phyloP scores from a whole-genome alignment of 2,888 invertebrate species.

The Noctua pronuba region DNA sequence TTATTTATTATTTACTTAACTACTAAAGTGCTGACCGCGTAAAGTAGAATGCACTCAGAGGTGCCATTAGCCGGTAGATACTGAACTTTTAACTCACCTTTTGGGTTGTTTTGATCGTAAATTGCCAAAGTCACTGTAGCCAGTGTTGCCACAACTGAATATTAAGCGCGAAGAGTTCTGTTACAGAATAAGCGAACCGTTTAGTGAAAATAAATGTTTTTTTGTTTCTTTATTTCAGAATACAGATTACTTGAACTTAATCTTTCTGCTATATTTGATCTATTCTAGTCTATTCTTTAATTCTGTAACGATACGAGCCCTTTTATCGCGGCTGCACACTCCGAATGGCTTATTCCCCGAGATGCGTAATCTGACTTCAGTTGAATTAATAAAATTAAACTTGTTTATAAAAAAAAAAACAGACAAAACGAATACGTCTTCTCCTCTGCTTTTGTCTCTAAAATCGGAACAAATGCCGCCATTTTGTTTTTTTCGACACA shows the following conservation, averaged over 20 bases:
- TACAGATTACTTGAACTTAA: background rate
- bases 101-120: constrained; percentile 35
- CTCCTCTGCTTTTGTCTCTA: background rate
- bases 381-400: background rate
- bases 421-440: background rate
- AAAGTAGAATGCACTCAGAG: constrained; percentile 53
- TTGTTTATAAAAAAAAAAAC: background rate
- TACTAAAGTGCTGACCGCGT: constrained; percentile 52
- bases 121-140: constrained; percentile 36
- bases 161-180: constrained; percentile 23
- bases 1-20: constrained; percentile 55
- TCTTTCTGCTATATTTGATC: background rate
- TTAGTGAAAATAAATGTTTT: background rate
- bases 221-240: background rate
- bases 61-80: constrained; percentile 46
- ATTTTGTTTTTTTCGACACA: background rate
- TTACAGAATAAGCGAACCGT: background rate
- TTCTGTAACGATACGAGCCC: background rate
- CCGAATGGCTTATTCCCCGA: background rate
- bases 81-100: constrained; percentile 37
- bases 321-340: background rate
- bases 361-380: background rate
- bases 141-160: constrained; percentile 24
- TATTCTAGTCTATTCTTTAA: background rate
- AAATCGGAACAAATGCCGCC: background rate